Evolutionary conservation across 2,888 invertebrate genomes (phyloP).

Genomic region (Ceratothoa steindachneri): DNA sequence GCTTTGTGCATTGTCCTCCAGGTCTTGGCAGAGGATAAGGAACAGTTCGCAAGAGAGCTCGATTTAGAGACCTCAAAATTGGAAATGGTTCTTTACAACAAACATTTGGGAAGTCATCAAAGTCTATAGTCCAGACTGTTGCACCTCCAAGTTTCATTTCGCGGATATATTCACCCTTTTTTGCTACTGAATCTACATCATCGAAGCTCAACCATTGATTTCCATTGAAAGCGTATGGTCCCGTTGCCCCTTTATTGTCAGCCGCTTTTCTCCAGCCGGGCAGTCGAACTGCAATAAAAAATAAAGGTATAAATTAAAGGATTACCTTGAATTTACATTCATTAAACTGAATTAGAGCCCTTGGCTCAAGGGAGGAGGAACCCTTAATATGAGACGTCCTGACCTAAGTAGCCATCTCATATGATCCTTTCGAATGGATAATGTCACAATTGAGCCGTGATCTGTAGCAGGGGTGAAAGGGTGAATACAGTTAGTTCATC

Average conservation of each 20-base stretch:
- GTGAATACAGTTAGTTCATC: too few species aligned
- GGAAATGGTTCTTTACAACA: slow-evolving; percentile 78
- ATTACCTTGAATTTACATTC: too few species aligned
- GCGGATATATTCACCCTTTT: slow-evolving; percentile 62
- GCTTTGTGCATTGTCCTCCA: slow-evolving; percentile 64
- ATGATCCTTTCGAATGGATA: slow-evolving; percentile 49
- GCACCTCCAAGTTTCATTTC: slow-evolving; percentile 72
- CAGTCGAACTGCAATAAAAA: slow-evolving; percentile 49
- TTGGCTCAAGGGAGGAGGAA: too few species aligned
- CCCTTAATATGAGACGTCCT: not conserved
- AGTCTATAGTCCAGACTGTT: slow-evolving; percentile 80
- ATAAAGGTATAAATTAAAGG: too few species aligned
- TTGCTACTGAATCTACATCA: slow-evolving; percentile 61
- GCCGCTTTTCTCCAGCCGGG: slow-evolving; percentile 46
- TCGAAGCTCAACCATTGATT: slow-evolving; percentile 94
- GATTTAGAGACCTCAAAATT: slow-evolving; percentile 69
- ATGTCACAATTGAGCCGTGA: too few species aligned
- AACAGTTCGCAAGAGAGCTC: slow-evolving; percentile 60
- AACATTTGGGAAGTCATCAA: slow-evolving; percentile 79
- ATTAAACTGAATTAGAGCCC: too few species aligned
- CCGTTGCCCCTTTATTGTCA: slow-evolving; percentile 56
- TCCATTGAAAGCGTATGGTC: slow-evolving; percentile 67
- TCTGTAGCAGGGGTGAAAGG: too few species aligned
- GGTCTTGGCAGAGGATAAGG: slow-evolving; percentile 32
- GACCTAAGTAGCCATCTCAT: slow-evolving; percentile 45